A percentile compares a stretch with the other conserved stretches of the same genome.
Evolutionary conservation across 2,797 vertebrate species (phyloP).

Genomic region (Hemitrygon akajei): DNA sequence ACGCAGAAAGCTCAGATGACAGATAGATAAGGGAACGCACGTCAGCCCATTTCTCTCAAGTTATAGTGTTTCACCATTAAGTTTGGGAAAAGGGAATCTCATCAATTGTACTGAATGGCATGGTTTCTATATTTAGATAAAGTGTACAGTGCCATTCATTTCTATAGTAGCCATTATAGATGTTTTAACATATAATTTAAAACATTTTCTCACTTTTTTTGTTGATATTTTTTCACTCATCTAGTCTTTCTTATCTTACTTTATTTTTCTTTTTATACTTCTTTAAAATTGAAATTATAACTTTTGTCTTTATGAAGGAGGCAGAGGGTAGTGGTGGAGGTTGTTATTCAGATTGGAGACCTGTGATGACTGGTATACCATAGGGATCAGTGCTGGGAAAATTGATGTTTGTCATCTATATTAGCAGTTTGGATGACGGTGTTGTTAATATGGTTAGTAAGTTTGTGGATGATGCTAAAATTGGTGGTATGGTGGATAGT

Average conservation of each 20-base stretch:
- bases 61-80: not conserved
- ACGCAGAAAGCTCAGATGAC: not conserved
- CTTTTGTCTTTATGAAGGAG: too few species aligned
- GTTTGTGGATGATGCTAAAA: too few species aligned
- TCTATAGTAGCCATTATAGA: not conserved
- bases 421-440: too few species aligned
- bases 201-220: not conserved
- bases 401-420: too few species aligned
- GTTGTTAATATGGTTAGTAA: too few species aligned
- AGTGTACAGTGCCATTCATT: not conserved
- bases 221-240: not conserved
- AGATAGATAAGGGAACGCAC: not conserved
- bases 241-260: not conserved
- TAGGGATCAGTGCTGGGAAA: too few species aligned
- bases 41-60: not conserved
- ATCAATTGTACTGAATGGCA: not conserved
- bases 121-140: not conserved
- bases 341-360: too few species aligned
- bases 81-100: not conserved
- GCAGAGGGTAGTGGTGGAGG: too few species aligned
- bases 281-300: too few species aligned
- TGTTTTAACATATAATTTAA: not conserved
- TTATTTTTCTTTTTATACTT: not conserved
- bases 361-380: too few species aligned
- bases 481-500: too few species aligned